Evolutionary conservation across 37 sponge, comb jelly and placozoan species (phyloP).

Genomic region (Halisarca cf. caerulea): DNA sequence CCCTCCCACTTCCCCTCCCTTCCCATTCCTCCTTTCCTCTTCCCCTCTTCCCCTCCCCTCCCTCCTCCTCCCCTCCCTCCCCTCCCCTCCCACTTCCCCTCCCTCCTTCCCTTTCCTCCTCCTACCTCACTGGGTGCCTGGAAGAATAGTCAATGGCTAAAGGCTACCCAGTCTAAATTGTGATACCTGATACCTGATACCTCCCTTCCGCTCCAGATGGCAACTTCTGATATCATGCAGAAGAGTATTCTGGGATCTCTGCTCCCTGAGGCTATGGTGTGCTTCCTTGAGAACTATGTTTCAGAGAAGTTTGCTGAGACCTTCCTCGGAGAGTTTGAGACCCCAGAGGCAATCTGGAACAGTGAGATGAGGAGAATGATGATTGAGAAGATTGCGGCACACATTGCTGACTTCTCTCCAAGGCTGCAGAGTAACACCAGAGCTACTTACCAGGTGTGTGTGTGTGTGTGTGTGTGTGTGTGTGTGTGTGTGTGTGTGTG

Average conservation of each 20-base stretch:
- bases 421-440: slow-evolving; percentile 94
- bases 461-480: slow-evolving; percentile 7
- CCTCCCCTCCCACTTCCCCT: neutral
- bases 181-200: too few relatives aligned
- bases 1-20: neutral
- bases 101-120: slow-evolving; percentile 3
- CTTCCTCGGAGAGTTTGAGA: slow-evolving; percentile 99
- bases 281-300: slow-evolving; percentile 97
- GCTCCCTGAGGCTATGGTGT: slow-evolving; percentile 98
- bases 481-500: slow-evolving; percentile 24
- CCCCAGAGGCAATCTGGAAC: slow-evolving; percentile 99
- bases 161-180: too few relatives aligned
- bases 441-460: slow-evolving; percentile 85
- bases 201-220: slow-evolving; percentile 14
- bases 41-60: neutral
- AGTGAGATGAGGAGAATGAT: slow-evolving; percentile 97
- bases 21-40: neutral
- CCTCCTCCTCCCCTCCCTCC: too few relatives aligned
- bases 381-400: slow-evolving; percentile 97
- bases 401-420: slow-evolving; percentile 97
- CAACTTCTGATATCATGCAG: slow-evolving; percentile 85
- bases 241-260: slow-evolving; percentile 85
- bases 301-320: slow-evolving; percentile 95
- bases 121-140: too few relatives aligned
- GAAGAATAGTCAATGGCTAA: too few relatives aligned